phyloP scores from a whole-genome alignment of 1,140 invertebrate species.

The Diabrotica undecimpunctata region DNA sequence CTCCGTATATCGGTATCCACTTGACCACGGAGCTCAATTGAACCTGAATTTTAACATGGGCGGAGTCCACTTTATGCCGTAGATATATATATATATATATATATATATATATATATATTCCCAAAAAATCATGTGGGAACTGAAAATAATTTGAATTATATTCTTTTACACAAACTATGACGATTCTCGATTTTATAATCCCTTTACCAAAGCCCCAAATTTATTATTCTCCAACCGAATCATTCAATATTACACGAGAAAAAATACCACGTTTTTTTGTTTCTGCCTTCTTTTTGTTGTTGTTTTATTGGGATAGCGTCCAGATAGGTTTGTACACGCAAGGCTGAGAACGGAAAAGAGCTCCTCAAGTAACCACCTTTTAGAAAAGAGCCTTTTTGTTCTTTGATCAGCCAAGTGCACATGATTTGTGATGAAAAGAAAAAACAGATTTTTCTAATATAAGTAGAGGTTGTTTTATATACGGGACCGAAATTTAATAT shows the following conservation, averaged over 20 bases:
- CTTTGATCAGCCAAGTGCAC: neutral
- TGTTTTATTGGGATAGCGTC: neutral
- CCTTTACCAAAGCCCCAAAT: no score
- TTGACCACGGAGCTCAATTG: no score
- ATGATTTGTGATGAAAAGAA: conserved; percentile 2
- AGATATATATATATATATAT: no score
- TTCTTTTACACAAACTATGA: no score
- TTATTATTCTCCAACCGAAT: no score
- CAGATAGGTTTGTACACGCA: neutral
- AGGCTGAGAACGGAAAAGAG: neutral
- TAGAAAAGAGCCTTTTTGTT: neutral
- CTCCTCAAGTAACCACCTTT: neutral
- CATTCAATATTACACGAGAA: neutral
- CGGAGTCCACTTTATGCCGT: no score
- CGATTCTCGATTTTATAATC: no score
- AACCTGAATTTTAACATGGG: no score
- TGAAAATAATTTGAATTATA: no score
- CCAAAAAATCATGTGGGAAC: no score
- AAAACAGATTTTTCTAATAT: conserved; percentile 1
- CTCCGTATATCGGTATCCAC: no score
- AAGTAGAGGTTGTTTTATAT: neutral
- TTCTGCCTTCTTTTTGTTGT: neutral
- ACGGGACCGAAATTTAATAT: neutral
- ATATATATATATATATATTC: no score
- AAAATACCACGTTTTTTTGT: neutral